phyloP scores from a whole-genome alignment of 2,797 vertebrate genomes.

The Sebastes vulpes region DNA sequence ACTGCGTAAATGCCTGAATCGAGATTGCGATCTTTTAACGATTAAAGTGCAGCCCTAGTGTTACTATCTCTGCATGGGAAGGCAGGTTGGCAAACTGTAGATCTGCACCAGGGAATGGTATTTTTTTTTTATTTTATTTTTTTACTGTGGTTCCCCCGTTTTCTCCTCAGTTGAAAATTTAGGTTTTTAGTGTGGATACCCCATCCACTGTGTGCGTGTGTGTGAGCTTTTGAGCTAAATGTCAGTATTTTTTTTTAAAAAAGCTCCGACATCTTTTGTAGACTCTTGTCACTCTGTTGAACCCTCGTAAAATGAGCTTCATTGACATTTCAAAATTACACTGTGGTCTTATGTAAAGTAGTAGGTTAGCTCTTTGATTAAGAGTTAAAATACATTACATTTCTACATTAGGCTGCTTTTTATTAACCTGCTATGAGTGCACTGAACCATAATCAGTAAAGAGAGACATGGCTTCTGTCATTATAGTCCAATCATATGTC shows the following conservation, averaged over 20 bases:
- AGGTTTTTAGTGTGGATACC: not conserved
- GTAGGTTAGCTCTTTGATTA: not conserved
- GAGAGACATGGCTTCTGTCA: conserved; percentile 1
- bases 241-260: not conserved
- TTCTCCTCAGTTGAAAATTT: not conserved
- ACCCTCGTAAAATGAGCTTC: not conserved
- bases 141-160: not conserved
- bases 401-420: not conserved
- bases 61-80: not conserved
- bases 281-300: not conserved
- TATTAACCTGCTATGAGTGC: conserved; percentile 18
- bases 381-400: not conserved
- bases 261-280: not conserved
- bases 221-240: not conserved
- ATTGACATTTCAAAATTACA: not conserved
- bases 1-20: too few relatives aligned
- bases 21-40: too few relatives aligned
- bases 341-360: not conserved
- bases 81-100: not conserved
- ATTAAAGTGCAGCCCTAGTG: too few relatives aligned
- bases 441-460: conserved; percentile 17
- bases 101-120: not conserved
- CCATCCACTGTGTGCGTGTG: not conserved
- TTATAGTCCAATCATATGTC: conserved; percentile 18
- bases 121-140: accelerated